A percentile compares a stretch with the other conserved stretches of the same genome.
phyloP scores from a whole-genome alignment of 2,888 invertebrate genomes.

The Mylabris sibirica region DNA sequence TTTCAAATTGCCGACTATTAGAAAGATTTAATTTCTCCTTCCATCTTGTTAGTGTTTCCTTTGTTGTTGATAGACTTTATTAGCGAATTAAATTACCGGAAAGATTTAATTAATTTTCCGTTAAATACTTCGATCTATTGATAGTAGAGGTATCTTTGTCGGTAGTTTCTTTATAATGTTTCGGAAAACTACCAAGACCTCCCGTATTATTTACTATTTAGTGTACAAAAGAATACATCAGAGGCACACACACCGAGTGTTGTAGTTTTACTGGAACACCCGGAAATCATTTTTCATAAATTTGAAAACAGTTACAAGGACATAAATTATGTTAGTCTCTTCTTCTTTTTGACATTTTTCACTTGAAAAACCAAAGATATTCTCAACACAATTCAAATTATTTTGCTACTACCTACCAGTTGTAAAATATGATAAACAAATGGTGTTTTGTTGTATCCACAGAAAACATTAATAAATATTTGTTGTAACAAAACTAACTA shows the following conservation, averaged over 20 bases:
- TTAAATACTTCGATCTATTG: too few relatives aligned
- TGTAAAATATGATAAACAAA: conserved; percentile 1
- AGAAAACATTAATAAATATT: neutral
- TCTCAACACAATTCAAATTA: conserved; percentile 1
- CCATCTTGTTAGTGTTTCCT: neutral
- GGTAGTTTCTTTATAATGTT: neutral
- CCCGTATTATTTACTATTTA: neutral
- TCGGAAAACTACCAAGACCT: neutral
- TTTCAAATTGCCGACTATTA: neutral
- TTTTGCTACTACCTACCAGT: neutral
- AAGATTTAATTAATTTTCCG: neutral
- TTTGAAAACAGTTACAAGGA: neutral
- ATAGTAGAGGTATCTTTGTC: neutral
- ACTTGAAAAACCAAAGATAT: neutral
- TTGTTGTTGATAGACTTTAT: neutral
- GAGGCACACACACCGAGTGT: neutral
- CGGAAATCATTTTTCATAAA: conserved; percentile 5
- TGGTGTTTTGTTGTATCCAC: neutral
- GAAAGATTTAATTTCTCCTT: neutral
- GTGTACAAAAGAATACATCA: neutral
- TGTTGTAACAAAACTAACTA: neutral
- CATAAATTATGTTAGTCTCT: neutral
- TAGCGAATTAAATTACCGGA: conserved; percentile 5
- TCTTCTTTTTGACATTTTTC: neutral
- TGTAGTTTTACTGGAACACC: neutral